phyloP scores from a whole-genome alignment of 1,140 invertebrate genomes.

The Chionoecetes opilio region DNA sequence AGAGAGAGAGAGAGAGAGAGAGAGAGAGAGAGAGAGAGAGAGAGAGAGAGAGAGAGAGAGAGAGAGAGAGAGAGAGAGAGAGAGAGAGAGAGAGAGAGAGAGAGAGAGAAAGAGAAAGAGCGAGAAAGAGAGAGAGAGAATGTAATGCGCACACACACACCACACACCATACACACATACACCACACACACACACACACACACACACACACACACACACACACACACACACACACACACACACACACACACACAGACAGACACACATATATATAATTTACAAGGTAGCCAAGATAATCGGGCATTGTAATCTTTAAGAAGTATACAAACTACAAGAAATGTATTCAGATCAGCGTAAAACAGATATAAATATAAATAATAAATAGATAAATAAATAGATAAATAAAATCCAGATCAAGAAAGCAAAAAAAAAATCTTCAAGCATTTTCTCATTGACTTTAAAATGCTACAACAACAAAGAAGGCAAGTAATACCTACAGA shows the following conservation, averaged over 20 bases:
- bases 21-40: slow-evolving; percentile 27
- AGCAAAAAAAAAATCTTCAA: not conserved
- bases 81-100: slow-evolving; percentile 19
- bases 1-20: slow-evolving; percentile 27
- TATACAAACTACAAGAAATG: too few species aligned
- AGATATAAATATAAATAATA: too few species aligned
- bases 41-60: slow-evolving; percentile 27
- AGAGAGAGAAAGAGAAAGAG: not conserved
- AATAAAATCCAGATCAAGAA: too few species aligned
- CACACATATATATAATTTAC: not conserved
- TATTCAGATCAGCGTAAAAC: too few species aligned
- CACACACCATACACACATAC: not conserved
- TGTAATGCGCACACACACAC: not conserved
- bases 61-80: slow-evolving; percentile 27
- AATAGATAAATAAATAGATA: too few species aligned
- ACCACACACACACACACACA: not conserved
- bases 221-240: not conserved
- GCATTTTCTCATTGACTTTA: not conserved
- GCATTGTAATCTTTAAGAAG: too few species aligned
- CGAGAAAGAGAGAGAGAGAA: not conserved
- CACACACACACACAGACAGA: not conserved
- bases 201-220: not conserved
- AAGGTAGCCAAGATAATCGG: not conserved
- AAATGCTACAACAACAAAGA: not conserved
- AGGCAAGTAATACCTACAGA: not conserved